These are phyloP conservation scores for Acleris holmiana DNA, from an alignment of 2,888 invertebrate genomes.

Conservation along the genomic window DNA sequence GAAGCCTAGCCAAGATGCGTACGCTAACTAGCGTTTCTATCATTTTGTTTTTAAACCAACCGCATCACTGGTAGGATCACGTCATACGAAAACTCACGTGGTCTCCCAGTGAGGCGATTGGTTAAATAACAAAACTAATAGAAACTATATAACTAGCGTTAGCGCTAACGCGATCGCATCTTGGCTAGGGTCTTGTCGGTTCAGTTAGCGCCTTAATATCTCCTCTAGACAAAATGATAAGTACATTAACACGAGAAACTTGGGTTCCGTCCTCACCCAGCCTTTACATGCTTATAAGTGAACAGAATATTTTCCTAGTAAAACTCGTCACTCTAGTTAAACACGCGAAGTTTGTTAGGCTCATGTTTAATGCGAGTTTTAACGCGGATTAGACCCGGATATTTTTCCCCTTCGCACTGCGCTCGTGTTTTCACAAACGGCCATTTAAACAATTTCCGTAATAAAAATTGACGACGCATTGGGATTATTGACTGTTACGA, in stretches of 20 bases:
- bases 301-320: constrained; percentile 7
- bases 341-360: constrained; percentile 24
- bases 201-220: too few species aligned
- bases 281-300: not conserved
- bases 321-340: constrained; percentile 17
- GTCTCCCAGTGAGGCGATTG: too few species aligned
- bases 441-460: not conserved
- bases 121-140: too few species aligned
- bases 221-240: not conserved
- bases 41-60: too few species aligned
- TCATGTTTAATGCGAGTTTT: constrained; percentile 28
- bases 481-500: too few species aligned
- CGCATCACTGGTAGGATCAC: too few species aligned
- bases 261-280: not conserved
- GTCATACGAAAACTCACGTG: too few species aligned
- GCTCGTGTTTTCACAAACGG: not conserved
- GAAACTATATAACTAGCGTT: too few species aligned
- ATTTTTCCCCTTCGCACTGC: not conserved
- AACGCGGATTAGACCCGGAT: constrained; percentile 22
- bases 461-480: not conserved
- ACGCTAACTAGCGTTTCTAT: too few species aligned
- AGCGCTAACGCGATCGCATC: too few species aligned
- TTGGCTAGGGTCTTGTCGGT: too few species aligned
- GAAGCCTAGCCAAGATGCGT: too few species aligned
- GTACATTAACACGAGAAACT: not conserved